phyloP scores from a whole-genome alignment of 2,888 invertebrate genomes.

The Drosophila cognata region DNA sequence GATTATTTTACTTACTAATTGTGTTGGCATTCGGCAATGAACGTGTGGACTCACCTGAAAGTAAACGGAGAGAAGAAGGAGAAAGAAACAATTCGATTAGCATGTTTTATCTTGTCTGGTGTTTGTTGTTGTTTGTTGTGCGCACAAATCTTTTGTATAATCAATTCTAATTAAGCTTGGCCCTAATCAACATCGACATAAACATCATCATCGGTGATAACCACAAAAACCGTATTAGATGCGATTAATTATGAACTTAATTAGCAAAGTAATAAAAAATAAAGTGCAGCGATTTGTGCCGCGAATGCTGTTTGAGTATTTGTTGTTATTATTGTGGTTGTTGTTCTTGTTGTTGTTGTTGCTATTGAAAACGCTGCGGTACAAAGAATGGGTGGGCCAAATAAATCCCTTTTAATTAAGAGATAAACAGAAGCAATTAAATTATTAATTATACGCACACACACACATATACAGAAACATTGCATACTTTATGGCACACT shows the following conservation, averaged over 20 bases:
- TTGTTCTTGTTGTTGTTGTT: slow-evolving; percentile 15
- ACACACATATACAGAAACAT: slow-evolving; percentile 14
- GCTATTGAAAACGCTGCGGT: slow-evolving; percentile 52
- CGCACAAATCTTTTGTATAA: slow-evolving; percentile 72
- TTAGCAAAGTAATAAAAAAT: slow-evolving; percentile 76
- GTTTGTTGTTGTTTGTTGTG: slow-evolving; percentile 23
- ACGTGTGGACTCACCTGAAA: slow-evolving; percentile 83
- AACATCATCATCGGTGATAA: slow-evolving; percentile 41
- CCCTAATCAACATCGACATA: slow-evolving; percentile 57
- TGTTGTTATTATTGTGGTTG: slow-evolving; percentile 14
- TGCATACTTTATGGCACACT: slow-evolving; percentile 28
- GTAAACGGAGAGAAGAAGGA: slow-evolving; percentile 39
- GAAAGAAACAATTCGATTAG: slow-evolving; percentile 47
- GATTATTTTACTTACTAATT: slow-evolving; percentile 79
- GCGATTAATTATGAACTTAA: slow-evolving; percentile 78
- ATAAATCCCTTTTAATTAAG: slow-evolving; percentile 83
- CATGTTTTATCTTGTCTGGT: slow-evolving; percentile 46
- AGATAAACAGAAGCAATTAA: slow-evolving; percentile 84
- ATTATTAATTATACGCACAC: slow-evolving; percentile 79
- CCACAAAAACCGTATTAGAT: slow-evolving; percentile 63
- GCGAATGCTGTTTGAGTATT: slow-evolving; percentile 19
- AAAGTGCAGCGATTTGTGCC: slow-evolving; percentile 65
- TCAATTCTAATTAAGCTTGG: slow-evolving; percentile 72
- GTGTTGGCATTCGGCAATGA: slow-evolving; percentile 76
- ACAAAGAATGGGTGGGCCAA: slow-evolving; percentile 47